Conservation (phyloP, 2,888 invertebrate species). For the Mesorhabditis spiculigera region DNA sequence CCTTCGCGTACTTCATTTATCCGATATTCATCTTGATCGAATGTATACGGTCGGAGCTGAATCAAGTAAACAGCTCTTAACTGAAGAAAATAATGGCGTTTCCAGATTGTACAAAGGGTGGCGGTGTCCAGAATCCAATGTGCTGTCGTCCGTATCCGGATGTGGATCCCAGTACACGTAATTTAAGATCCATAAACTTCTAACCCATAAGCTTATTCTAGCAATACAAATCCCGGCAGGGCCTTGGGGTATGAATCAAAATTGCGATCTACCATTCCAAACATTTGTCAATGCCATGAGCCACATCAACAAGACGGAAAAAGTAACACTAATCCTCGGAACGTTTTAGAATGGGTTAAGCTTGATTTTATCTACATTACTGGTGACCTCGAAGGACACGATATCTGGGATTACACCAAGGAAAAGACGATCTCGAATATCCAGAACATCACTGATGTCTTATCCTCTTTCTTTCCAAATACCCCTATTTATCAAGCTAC, state of each 20-base stretch:
- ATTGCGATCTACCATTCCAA: slow-evolving; percentile 59
- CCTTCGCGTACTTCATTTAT: slow-evolving; percentile 86
- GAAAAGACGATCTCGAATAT: slow-evolving; percentile 36
- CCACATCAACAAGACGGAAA: slow-evolving; percentile 54
- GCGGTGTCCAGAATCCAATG: slow-evolving; percentile 13
- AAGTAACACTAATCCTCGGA: slow-evolving; percentile 17
- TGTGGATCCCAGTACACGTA: neutral
- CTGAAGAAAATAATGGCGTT: neutral
- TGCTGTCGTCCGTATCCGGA: slow-evolving; percentile 39
- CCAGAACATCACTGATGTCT: slow-evolving; percentile 34
- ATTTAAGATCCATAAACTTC: neutral
- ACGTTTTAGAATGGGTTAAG: slow-evolving; percentile 58
- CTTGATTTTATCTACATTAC: slow-evolving; percentile 77
- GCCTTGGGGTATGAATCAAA: slow-evolving; percentile 59
- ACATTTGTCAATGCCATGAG: slow-evolving; percentile 59
- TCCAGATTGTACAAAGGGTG: neutral
- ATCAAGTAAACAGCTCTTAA: neutral
- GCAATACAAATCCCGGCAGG: slow-evolving; percentile 43
- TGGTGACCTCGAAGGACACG: slow-evolving; percentile 90
- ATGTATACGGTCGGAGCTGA: slow-evolving; percentile 68
- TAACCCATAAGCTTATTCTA: neutral
- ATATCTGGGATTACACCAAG: slow-evolving; percentile 79
- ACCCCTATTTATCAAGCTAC: slow-evolving; percentile 87
- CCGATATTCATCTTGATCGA: slow-evolving; percentile 91
- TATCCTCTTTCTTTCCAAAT: slow-evolving; percentile 68